Evolutionary conservation across 2,113 vertebrate species (phyloP), one percentile per base, ranked within the genome.

Genomic region (Acanthochromis polyacanthus): DNA sequence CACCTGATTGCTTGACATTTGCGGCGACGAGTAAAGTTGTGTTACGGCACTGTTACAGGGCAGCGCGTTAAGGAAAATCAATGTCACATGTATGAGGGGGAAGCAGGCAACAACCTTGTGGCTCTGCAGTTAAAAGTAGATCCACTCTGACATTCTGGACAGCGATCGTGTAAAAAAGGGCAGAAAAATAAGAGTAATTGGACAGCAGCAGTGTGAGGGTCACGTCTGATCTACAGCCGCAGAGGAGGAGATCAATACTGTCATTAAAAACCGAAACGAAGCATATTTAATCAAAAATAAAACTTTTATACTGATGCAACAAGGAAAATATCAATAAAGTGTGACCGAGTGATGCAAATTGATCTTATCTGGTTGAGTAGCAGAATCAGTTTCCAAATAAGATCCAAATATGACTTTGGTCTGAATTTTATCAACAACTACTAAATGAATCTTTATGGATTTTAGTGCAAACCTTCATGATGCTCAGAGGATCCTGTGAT

Each of bases 1-100:
- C 4, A 84, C 57, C 79, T 70, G 84, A 89, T 89, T 70, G 85
- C 76, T 81, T 93, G 91, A 91, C 90, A 93, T 94, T 94, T 93
- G 75, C 88, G 68, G 74, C 78, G 88, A 88, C 82, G 77, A 86
- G 87, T 83, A 88, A 84, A 90, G 72, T 77, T 84, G 75, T 89
- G 82, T 87, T 81, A 79, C 79, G 4, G 20, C 12, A 32, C 57
- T 50, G 55, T 86, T 60, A 74, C 69, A 36, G 63, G 22, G 23
- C 25, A 1, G 61, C 63, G 36, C 73, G 86, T 75, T 75, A 82
- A 82, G 52, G 69, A 81, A 89, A 92, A 90, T 91, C 90, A 83
- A 89, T 90, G 85, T 65, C 68, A 17, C 36, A 28, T 4, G 2
- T 17, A 23, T 14, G 1, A 22, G 68, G 55, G 25, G 53, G 82